Conservation (phyloP, 2,888 invertebrate genomes). For the Coelinius sp. region DNA sequence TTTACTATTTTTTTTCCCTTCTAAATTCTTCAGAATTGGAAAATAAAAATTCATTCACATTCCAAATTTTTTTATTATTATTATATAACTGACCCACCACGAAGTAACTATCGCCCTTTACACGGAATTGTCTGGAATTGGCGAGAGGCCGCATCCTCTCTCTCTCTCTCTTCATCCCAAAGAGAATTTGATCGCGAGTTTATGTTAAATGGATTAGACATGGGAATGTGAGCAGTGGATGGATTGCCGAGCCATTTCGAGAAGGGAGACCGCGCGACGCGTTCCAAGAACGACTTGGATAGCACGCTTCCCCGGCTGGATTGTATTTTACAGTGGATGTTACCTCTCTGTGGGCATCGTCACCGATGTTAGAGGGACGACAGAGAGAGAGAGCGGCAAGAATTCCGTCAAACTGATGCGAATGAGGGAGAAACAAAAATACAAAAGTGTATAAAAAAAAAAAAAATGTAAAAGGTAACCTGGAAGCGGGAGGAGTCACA, state of each 20-base stretch:
- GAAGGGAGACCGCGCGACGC: conserved; percentile 42
- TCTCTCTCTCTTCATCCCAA: conserved; percentile 23
- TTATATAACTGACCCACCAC: conserved; percentile 27
- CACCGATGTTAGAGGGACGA: neutral
- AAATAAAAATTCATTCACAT: neutral
- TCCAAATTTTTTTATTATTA: conserved; percentile 16
- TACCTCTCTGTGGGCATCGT: conserved; percentile 21
- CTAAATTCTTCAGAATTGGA: neutral
- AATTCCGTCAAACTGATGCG: neutral
- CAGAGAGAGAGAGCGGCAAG: neutral
- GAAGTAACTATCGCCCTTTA: conserved; percentile 45
- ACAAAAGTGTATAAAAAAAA: neutral
- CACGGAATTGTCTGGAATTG: conserved; percentile 67
- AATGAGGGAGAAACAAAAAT: neutral
- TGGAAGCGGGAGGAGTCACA: neutral
- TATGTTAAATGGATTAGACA: conserved; percentile 70
- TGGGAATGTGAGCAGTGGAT: conserved; percentile 65
- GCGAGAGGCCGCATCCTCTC: conserved; percentile 42
- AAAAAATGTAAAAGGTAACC: neutral
- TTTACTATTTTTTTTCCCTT: too few relatives aligned
- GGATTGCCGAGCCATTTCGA: conserved; percentile 57
- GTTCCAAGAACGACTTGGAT: conserved; percentile 30
- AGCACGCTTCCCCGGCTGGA: conserved; percentile 11
- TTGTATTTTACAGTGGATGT: conserved; percentile 19
- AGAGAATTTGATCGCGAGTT: conserved; percentile 56